Percentiles rank a stretch among this genome's conserved stretches.
Evolutionary conservation across 92 coral and sea anemone species (phyloP).

Genomic region (Zoanthus solanderi): DNA sequence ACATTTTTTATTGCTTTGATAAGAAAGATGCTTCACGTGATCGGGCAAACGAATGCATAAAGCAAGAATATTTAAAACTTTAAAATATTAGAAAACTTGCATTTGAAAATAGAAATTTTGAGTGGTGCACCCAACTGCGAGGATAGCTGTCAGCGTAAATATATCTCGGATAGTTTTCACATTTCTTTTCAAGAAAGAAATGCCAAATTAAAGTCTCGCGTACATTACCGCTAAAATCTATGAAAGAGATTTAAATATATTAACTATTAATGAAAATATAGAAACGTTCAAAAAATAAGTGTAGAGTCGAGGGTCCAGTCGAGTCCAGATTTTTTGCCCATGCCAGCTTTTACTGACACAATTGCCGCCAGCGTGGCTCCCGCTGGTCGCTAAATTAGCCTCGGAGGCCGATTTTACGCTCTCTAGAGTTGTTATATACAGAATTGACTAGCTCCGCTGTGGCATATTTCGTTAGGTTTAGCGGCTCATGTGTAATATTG

Average conservation of each 20-base stretch:
- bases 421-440: conserved; percentile 15
- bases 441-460: neutral
- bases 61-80: neutral
- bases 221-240: conserved; percentile 21
- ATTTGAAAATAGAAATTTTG: conserved; percentile 8
- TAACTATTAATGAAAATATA: conserved; percentile 15
- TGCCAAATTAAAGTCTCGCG: conserved; percentile 18
- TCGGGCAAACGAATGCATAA: conserved; percentile 8
- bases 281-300: conserved; percentile 1
- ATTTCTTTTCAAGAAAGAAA: conserved; percentile 10
- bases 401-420: conserved; percentile 9
- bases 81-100: conserved; percentile 3
- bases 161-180: conserved; percentile 6
- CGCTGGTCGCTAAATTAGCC: conserved; percentile 12
- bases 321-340: conserved; percentile 12
- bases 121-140: conserved; percentile 16
- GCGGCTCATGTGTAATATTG: conserved; percentile 13
- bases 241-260: conserved; percentile 16
- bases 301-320: conserved; percentile 12
- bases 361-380: conserved; percentile 27
- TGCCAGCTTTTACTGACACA: conserved; percentile 14
- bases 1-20: conserved; percentile 13
- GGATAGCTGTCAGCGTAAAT: conserved; percentile 16
- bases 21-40: conserved; percentile 13
- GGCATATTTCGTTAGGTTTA: neutral